phyloP scores from a whole-genome alignment of 2,888 invertebrate genomes.

The Dicyrtoma fusca region DNA sequence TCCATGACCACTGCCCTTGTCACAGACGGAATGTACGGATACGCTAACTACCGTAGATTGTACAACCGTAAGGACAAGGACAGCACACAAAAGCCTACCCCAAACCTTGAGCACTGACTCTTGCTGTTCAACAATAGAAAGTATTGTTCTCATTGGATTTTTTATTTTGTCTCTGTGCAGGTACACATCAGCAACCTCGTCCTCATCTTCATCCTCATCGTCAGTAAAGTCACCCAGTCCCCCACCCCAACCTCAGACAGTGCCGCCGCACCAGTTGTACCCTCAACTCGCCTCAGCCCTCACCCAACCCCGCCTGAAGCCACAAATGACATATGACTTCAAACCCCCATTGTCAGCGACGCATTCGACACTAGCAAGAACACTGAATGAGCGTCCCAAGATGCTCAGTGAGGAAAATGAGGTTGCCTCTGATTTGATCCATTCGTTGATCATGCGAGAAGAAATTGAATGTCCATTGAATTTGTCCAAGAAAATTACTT shows the following conservation, averaged over 20 bases:
- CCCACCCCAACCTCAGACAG: constrained; percentile 61
- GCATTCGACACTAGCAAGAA: constrained; percentile 80
- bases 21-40: background rate
- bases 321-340: constrained; percentile 32
- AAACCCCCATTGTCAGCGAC: constrained; percentile 34
- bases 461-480: constrained; percentile 46
- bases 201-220: constrained; percentile 38
- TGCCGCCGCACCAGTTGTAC: constrained; percentile 60
- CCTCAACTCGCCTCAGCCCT: constrained; percentile 57
- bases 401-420: constrained; percentile 87
- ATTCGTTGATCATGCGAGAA: constrained; percentile 84
- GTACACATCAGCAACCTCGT: constrained; percentile 46
- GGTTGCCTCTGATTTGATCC: constrained; percentile 88
- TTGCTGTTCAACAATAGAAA: too few species aligned
- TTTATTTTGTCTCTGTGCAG: constrained; percentile 30
- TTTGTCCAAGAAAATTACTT: constrained; percentile 46
- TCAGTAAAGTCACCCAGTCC: constrained; percentile 59
- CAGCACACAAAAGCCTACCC: background rate
- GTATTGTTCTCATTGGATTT: background rate
- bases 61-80: too few species aligned
- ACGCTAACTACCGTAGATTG: too few species aligned
- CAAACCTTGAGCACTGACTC: constrained; percentile 4
- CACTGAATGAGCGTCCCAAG: constrained; percentile 88
- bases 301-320: constrained; percentile 62
- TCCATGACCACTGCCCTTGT: background rate